Evolutionary conservation across 1,140 invertebrate species (phyloP).

Genomic region (Ceratitis capitata): DNA sequence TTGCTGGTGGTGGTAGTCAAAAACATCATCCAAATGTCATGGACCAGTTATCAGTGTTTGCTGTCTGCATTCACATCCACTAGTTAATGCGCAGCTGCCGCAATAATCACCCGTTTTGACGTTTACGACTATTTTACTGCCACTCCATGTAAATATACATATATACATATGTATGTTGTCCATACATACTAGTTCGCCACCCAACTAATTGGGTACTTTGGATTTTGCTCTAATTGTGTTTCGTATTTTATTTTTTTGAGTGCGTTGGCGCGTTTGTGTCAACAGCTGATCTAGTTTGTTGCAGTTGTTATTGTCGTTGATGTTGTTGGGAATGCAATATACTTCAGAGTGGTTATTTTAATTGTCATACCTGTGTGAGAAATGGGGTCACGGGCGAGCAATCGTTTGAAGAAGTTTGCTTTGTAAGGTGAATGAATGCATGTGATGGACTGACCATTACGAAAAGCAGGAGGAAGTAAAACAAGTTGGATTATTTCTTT

Average conservation of each 20-base stretch:
- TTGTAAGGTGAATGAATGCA: not conserved
- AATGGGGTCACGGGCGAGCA: slow-evolving; percentile 29
- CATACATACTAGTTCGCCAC: not conserved
- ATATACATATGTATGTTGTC: not conserved
- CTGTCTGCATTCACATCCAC: not conserved
- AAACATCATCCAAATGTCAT: not conserved
- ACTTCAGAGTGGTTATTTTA: not conserved
- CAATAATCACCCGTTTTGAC: not conserved
- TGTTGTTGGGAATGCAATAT: not conserved
- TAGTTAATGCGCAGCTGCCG: not conserved
- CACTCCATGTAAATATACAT: too few species aligned
- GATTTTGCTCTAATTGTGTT: not conserved
- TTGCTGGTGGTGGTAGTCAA: not conserved
- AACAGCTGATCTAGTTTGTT: slow-evolving; percentile 20
- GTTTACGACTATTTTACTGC: not conserved
- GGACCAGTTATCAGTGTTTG: slow-evolving; percentile 17
- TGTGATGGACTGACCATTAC: not conserved
- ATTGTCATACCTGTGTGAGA: not conserved
- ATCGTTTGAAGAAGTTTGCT: not conserved
- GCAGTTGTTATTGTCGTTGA: too few species aligned
- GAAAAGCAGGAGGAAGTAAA: not conserved
- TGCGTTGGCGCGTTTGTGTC: not conserved
- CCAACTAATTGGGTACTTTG: not conserved
- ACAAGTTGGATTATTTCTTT: not conserved
- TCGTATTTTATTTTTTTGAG: not conserved